These are phyloP conservation scores for Penelope pileata DNA, from an alignment of 2,113 vertebrate species.

Conservation along the genomic window DNA sequence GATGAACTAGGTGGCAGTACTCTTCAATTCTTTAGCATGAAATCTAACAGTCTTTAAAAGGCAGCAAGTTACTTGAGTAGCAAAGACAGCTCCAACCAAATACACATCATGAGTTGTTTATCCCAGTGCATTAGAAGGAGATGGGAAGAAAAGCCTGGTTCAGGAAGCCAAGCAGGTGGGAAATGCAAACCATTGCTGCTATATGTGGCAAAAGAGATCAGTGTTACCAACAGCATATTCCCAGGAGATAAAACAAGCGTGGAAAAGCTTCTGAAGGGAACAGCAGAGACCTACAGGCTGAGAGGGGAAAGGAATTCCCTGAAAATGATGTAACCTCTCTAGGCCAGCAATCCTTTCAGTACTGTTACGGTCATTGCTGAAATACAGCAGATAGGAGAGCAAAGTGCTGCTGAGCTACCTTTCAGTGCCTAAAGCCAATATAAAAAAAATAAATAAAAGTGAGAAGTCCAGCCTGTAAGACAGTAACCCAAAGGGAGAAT, in stretches of 20 bases:
- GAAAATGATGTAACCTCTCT: neutral
- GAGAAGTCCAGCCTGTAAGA: neutral
- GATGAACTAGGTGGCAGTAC: slow-evolving; percentile 66
- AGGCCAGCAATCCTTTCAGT: neutral
- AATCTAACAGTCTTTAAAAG: slow-evolving; percentile 11
- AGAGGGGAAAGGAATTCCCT: neutral
- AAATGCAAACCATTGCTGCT: neutral
- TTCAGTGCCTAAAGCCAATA: neutral
- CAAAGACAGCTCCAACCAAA: neutral
- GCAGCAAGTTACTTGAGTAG: slow-evolving; percentile 11
- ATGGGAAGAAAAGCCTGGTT: neutral
- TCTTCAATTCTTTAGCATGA: slow-evolving; percentile 54
- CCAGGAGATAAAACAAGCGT: neutral
- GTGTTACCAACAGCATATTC: neutral
- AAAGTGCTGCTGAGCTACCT: neutral
- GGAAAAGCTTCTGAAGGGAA: neutral
- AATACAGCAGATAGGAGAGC: neutral
- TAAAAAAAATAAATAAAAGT: neutral
- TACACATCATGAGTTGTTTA: neutral
- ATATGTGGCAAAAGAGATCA: neutral
- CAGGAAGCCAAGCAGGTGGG: neutral
- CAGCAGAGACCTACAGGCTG: neutral
- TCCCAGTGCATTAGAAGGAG: neutral
- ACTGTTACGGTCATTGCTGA: neutral
- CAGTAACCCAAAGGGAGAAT: neutral